Conservation (phyloP, 1,140 invertebrate species). For the Pollicipes pollicipes region DNA sequence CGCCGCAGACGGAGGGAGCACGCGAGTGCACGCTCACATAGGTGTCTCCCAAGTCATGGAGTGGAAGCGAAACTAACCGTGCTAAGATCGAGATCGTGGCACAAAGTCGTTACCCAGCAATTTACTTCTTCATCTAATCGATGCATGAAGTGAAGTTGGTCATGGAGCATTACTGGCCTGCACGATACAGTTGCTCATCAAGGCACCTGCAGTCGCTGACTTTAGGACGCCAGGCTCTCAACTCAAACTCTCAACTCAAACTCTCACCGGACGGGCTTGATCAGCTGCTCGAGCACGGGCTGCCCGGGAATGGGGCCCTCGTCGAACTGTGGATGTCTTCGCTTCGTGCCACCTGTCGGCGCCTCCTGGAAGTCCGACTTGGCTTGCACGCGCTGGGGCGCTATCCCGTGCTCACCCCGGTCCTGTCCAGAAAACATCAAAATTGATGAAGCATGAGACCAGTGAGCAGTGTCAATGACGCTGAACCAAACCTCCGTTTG, state of each 20-base stretch:
- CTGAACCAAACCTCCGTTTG: no score
- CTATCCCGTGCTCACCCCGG: slow-evolving; percentile 83
- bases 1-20: background rate
- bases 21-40: no score
- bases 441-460: background rate
- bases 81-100: no score
- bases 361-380: slow-evolving; percentile 44
- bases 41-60: no score
- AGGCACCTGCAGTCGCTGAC: no score
- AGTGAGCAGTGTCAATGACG: no score
- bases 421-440: slow-evolving; percentile 45
- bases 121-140: no score
- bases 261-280: slow-evolving; percentile 50
- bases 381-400: slow-evolving; percentile 61
- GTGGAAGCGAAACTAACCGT: no score
- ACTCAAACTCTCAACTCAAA: background rate
- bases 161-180: no score
- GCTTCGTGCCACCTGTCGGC: slow-evolving; percentile 15
- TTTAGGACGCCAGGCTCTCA: no score
- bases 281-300: slow-evolving; percentile 55
- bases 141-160: no score
- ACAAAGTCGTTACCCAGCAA: background rate
- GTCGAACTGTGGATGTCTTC: slow-evolving; percentile 14
- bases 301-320: slow-evolving; percentile 57
- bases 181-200: no score